These are phyloP conservation scores for Platycheirus albimanus DNA, from an alignment of 2,888 invertebrate species.

Conservation along the genomic window DNA sequence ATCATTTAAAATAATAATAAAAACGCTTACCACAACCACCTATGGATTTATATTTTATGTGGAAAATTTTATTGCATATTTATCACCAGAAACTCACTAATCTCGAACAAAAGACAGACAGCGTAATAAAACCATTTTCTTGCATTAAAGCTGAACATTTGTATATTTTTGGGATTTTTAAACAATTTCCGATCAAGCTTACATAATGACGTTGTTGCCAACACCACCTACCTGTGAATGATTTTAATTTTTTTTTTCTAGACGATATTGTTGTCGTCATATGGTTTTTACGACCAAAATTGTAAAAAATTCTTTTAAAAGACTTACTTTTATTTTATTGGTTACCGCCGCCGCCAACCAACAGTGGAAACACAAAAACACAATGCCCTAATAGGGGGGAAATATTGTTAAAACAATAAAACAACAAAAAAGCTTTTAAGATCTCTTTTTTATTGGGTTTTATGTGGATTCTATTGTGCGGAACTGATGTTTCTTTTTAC, in stretches of 20 bases:
- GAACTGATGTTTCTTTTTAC: slow-evolving; percentile 16
- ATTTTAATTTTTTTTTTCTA: neutral
- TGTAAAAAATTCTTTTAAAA: slow-evolving; percentile 16
- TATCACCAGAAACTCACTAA: slow-evolving; percentile 61
- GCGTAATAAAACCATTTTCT: slow-evolving; percentile 65
- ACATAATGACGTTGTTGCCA: no score
- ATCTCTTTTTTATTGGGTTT: slow-evolving; percentile 47
- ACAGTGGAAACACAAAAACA: no score
- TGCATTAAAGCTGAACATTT: slow-evolving; percentile 44
- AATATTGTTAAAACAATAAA: slow-evolving; percentile 66
- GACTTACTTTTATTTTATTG: slow-evolving; percentile 37
- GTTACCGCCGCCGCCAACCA: no score
- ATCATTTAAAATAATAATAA: slow-evolving; percentile 10
- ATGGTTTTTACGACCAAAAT: slow-evolving; percentile 11
- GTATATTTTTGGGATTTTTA: neutral
- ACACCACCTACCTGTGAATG: neutral
- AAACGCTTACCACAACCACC: neutral
- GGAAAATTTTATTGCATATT: slow-evolving; percentile 63
- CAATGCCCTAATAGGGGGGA: slow-evolving; percentile 55
- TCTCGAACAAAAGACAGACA: slow-evolving; percentile 49
- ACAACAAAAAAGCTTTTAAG: slow-evolving; percentile 57
- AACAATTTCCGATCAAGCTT: slow-evolving; percentile 16
- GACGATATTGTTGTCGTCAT: slow-evolving; percentile 6
- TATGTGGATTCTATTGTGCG: slow-evolving; percentile 46
- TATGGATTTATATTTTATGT: slow-evolving; percentile 25